Evolutionary conservation across 2,113 vertebrate genomes (phyloP), one percentile per base, ranked within the genome.

Genomic region (Crypturellus undulatus): DNA sequence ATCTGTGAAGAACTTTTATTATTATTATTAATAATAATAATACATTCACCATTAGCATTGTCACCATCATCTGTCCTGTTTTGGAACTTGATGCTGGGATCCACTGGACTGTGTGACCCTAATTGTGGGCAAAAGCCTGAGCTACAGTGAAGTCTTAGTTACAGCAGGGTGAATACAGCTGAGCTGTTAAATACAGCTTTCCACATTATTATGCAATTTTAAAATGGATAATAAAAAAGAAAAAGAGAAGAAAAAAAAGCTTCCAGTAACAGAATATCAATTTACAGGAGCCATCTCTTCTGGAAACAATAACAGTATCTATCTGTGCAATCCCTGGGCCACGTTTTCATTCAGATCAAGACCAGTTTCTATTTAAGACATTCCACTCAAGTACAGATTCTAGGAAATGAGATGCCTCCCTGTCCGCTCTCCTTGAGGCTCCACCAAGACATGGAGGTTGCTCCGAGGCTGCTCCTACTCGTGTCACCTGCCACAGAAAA

Each of bases 301-400:
- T 94, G 96, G 96, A 96, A 96, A 84, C 65, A 96, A 94, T 96
- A 96, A 94, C 95, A 63, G 64, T 95, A 49, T 42, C 43, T 93
- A 72, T 94, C 62, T 63, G 19, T 12, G 22, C 52, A 25, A 10
- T 65, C 45, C 47, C 45, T 19, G 19, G 63, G 63, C 30, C 42
- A 91, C 15, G n/a, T 90, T 96, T 96, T 84, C 64, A 58, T 70
- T 67, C 49, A 69, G 87, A 94, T 84, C 51, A 88, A 54, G 51
- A 32, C 21, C 52, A 81, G 67, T 85, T 87, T 90, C 82, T 75
- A 65, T 79, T 94, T 79, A 83, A 89, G 79, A 79, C 26, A 42
- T 69, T 93, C 89, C 68, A 87, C 72, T 92, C 84, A 92, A 72
- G 59, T 89, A 64, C 21, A 91, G 58, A 79, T 84, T 56, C 69